Evolutionary conservation across 23 tunicate species (phyloP).

Genomic region (Aplidium turbinatum): DNA sequence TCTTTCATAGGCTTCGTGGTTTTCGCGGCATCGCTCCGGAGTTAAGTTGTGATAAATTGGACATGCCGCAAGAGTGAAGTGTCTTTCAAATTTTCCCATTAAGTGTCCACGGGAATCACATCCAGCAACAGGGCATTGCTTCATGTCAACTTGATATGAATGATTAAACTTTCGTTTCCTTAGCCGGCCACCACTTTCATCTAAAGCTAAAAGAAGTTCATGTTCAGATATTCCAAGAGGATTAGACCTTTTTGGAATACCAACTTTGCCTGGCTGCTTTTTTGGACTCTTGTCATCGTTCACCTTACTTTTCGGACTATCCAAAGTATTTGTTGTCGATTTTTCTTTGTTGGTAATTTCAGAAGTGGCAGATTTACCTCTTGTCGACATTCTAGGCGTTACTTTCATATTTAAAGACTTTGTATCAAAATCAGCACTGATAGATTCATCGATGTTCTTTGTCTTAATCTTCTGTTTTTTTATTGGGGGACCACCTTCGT

Average conservation of each 20-base stretch:
- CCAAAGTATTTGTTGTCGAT: background rate
- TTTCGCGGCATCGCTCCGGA: slow-evolving; percentile 80
- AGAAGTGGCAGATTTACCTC: slow-evolving; percentile 19
- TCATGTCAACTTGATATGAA: slow-evolving; percentile 83
- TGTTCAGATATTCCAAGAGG: slow-evolving; percentile 72
- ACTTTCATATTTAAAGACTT: background rate
- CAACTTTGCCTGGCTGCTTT: slow-evolving; percentile 2
- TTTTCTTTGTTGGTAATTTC: slow-evolving; percentile 3
- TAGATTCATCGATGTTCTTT: background rate
- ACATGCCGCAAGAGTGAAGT: slow-evolving; percentile 81
- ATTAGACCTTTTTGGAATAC: slow-evolving; percentile 46
- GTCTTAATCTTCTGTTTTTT: too few relatives aligned
- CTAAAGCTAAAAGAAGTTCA: slow-evolving; percentile 55
- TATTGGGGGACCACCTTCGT: background rate
- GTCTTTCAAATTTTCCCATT: slow-evolving; percentile 79
- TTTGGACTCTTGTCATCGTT: background rate
- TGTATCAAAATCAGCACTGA: background rate
- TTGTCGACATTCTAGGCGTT: background rate
- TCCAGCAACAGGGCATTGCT: slow-evolving; percentile 84
- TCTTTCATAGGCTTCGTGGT: slow-evolving; percentile 76
- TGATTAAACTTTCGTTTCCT: slow-evolving; percentile 59
- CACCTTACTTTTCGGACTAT: background rate
- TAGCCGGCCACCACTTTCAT: slow-evolving; percentile 73
- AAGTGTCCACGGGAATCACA: slow-evolving; percentile 91
- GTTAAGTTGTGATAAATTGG: slow-evolving; percentile 92